Evolutionary conservation across 2,113 vertebrate species (phyloP).

Genomic region (Helogale parvula): DNA sequence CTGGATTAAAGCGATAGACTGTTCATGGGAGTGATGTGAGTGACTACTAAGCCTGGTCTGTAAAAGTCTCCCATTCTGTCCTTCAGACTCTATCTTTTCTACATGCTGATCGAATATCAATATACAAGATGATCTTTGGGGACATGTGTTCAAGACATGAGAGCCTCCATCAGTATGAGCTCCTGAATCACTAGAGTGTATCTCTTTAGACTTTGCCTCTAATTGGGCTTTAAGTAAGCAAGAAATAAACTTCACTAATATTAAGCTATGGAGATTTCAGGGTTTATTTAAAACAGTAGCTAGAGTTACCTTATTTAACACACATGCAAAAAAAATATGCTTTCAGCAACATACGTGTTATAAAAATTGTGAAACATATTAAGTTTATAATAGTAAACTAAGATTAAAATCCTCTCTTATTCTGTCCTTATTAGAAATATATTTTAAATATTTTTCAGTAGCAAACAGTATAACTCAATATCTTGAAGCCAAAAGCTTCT

Average conservation of each 20-base stretch:
- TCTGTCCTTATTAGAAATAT: neutral
- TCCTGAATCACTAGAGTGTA: neutral
- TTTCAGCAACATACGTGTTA: neutral
- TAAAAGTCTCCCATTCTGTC: neutral
- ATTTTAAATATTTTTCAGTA: neutral
- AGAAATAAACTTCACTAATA: neutral
- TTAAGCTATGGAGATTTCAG: neutral
- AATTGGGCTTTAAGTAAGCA: neutral
- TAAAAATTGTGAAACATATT: neutral
- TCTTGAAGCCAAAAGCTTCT: neutral
- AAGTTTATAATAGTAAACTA: neutral
- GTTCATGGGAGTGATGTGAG: neutral
- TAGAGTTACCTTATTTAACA: neutral
- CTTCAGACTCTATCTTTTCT: neutral
- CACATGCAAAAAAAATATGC: neutral
- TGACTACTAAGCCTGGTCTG: neutral
- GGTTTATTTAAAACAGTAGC: neutral
- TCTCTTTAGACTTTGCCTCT: neutral
- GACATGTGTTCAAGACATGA: neutral
- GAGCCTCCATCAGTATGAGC: neutral
- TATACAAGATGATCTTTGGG: neutral
- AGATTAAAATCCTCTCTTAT: neutral
- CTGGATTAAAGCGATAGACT: neutral
- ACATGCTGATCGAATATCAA: neutral
- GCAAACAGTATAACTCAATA: neutral